Percentiles rank a stretch among this genome's conserved stretches.
Evolutionary conservation across 2,797 vertebrate genomes (phyloP).

Genomic region (Rachycentron canadum): DNA sequence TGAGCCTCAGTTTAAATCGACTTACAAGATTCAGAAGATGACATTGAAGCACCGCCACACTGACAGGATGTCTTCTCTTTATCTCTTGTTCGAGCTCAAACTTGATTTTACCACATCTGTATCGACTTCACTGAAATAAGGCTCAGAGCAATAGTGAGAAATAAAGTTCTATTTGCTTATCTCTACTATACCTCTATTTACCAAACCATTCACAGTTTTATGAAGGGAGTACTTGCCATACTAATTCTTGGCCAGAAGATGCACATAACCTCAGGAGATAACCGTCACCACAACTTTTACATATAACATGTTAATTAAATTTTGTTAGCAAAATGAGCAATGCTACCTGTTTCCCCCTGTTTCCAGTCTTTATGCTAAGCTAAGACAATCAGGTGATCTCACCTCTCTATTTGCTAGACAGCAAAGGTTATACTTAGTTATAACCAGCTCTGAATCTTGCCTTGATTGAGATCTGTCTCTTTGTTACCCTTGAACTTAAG

Average conservation of each 20-base stretch:
- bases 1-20: conserved; percentile 13
- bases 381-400: background rate
- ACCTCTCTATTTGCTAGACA: too few relatives aligned
- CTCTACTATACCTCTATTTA: background rate
- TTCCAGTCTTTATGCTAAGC: background rate
- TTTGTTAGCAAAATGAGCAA: background rate
- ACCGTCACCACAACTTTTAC: too few relatives aligned
- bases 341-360: background rate
- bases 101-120: background rate
- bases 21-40: conserved; percentile 13
- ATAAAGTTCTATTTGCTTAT: background rate
- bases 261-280: too few relatives aligned
- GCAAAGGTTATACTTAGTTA: too few relatives aligned
- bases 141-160: too few relatives aligned
- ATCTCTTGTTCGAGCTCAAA: background rate
- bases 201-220: too few relatives aligned
- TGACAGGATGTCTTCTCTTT: conserved; percentile 1
- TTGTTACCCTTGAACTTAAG: conserved; percentile 8
- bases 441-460: background rate
- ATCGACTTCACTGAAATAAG: too few relatives aligned
- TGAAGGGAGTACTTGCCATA: too few relatives aligned
- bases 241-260: too few relatives aligned
- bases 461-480: background rate
- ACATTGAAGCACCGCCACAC: conserved; percentile 19
- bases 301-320: background rate